Evolutionary conservation across 2,113 vertebrate species (phyloP).

Genomic region (Quiscalus mexicanus): DNA sequence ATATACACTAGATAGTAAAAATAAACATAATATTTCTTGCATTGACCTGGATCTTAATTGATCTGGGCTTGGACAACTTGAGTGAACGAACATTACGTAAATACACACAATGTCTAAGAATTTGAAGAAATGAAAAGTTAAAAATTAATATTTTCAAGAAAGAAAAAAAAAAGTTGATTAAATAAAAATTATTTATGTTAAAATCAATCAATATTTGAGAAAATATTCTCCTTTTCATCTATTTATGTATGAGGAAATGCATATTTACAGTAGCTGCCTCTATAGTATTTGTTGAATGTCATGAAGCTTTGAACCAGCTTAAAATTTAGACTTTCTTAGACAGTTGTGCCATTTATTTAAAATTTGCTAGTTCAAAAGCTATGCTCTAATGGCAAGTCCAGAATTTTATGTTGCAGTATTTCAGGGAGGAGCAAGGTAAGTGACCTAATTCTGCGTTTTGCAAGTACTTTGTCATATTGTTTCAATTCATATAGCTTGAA

Average conservation of each 20-base stretch:
- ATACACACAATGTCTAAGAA: neutral
- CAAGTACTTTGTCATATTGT: neutral
- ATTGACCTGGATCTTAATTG: neutral
- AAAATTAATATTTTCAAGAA: constrained; percentile 51
- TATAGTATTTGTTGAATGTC: constrained; percentile 39
- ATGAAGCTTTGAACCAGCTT: constrained; percentile 50
- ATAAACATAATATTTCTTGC: neutral
- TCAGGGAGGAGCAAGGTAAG: accelerated
- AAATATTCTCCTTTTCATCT: constrained; percentile 59
- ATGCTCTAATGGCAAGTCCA: neutral
- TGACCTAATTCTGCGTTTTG: neutral
- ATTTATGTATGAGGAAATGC: constrained; percentile 68
- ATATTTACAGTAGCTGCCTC: constrained; percentile 55
- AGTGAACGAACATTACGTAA: neutral
- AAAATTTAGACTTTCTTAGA: constrained; percentile 22
- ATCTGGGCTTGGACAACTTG: neutral
- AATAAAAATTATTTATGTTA: constrained; percentile 57
- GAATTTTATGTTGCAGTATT: neutral
- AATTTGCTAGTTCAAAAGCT: constrained; percentile 13
- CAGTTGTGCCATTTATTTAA: constrained; percentile 12
- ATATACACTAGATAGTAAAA: neutral
- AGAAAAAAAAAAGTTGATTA: constrained; percentile 34
- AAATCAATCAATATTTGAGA: constrained; percentile 55
- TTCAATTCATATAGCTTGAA: neutral
- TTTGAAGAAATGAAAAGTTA: constrained; percentile 21